Evolutionary conservation across 2,113 vertebrate genomes (phyloP).

Genomic region (Xenopus laevis): DNA sequence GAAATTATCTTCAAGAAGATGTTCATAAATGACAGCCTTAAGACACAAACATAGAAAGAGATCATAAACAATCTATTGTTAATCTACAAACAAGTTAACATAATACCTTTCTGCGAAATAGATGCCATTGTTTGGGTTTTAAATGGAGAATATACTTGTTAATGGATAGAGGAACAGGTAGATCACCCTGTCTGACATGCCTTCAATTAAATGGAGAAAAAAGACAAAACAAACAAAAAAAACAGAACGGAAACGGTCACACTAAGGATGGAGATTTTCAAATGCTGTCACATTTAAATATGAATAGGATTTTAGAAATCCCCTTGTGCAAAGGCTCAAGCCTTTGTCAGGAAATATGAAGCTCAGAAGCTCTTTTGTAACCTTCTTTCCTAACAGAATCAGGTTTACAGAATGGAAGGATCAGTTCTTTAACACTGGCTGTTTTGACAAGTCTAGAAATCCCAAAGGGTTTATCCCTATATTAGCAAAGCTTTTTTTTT

Average conservation of each 20-base stretch:
- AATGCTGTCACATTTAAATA: constrained; percentile 58
- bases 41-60: too few relatives aligned
- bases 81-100: too few relatives aligned
- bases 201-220: constrained; percentile 22
- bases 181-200: not conserved
- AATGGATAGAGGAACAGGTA: not conserved
- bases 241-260: constrained; percentile 50
- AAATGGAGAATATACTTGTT: too few relatives aligned
- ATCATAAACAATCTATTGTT: too few relatives aligned
- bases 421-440: not conserved
- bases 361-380: constrained; percentile 52
- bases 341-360: constrained; percentile 58
- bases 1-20: constrained; percentile 24
- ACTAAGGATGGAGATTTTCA: constrained; percentile 52
- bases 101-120: too few relatives aligned
- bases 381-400: constrained; percentile 49
- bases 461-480: not conserved
- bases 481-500: too few relatives aligned
- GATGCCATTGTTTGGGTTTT: too few relatives aligned
- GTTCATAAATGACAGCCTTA: too few relatives aligned
- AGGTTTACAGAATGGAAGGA: not conserved
- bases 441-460: not conserved
- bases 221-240: constrained; percentile 36
- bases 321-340: constrained; percentile 38
- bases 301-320: constrained; percentile 50